Evolutionary conservation across 2,888 invertebrate genomes (phyloP).

Genomic region (Scaptomyza flava): DNA sequence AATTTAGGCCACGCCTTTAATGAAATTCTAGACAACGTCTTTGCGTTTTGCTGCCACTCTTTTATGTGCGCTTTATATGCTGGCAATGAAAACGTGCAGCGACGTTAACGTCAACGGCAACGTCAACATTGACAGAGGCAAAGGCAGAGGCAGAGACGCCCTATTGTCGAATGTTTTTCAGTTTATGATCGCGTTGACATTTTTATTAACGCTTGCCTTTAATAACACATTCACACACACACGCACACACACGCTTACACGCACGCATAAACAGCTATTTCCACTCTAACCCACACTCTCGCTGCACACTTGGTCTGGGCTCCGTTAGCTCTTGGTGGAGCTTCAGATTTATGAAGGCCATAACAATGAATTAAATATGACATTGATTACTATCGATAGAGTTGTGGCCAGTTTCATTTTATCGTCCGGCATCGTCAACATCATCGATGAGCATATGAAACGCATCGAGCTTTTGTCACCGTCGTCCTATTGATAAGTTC

Average conservation of each 20-base stretch:
- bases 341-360: constrained; percentile 74
- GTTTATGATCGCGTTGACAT: constrained; percentile 77
- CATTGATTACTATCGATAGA: constrained; percentile 76
- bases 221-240: constrained; percentile 52
- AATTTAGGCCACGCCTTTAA: constrained; percentile 20
- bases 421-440: constrained; percentile 47
- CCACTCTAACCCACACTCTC: neutral
- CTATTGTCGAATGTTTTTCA: constrained; percentile 65
- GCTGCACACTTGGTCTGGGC: neutral
- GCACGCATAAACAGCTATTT: constrained; percentile 14
- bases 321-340: constrained; percentile 27
- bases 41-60: constrained; percentile 13
- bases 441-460: constrained; percentile 62
- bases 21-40: constrained; percentile 28
- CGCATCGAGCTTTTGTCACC: constrained; percentile 39
- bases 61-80: constrained; percentile 72
- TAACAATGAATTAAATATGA: constrained; percentile 79
- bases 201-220: constrained; percentile 70
- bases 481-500: neutral
- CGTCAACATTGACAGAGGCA: constrained; percentile 30
- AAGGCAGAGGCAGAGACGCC: constrained; percentile 42
- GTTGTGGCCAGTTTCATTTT: constrained; percentile 62
- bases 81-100: constrained; percentile 52
- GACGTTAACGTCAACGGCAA: constrained; percentile 1
- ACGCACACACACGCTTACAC: constrained; percentile 37